Evolutionary conservation across 2,113 vertebrate genomes (phyloP), one percentile per base, ranked within the genome.

Genomic region (Progne subis): DNA sequence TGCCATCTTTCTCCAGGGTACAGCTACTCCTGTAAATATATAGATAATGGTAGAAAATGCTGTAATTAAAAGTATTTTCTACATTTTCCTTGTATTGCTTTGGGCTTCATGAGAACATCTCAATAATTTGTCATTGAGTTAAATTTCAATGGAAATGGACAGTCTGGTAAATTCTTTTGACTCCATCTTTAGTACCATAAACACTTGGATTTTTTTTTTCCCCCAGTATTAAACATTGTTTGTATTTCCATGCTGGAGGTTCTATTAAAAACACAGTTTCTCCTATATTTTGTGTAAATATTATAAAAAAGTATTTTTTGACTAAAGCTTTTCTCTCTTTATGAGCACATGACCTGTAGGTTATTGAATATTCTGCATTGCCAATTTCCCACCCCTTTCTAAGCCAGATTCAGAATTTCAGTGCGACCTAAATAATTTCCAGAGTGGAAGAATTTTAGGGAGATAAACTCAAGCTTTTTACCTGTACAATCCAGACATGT

Each of bases 61-160:
- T 88, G 19, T 77, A 89, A 91, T 95, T 95, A 91, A 80, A 94
- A 91, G 34, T 41, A n/a, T 50, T 59, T 52, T 76, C 75, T 78
- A 9, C 12, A 31, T 32, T 79, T 83, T 29, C 53, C 29, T 84
- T 82, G 23, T 18, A 65, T 25, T n/a, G 11, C 20, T 65, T 89
- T 61, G 65, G 24, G 34, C 49, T 82, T 67, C 17, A 26, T 31
- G 55, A 59, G 57, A 60, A 53, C 39, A 5, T 64, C 57, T 85
- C 44, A 49, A 9, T 47, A 41, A 12, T 69, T 92, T 81, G 53
- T 41, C 43, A 53, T 21, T 85, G 46, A 69, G 9, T 86, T 68
- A 23, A 41, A 50, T 72, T 86, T 82, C 32, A 0, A 26, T 65
- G 46, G 49, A 78, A 78, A 56, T 10, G 14, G 7, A 6, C 18